Conservation (phyloP, 2,113 vertebrate species). For the Nibea albiflora region DNA sequence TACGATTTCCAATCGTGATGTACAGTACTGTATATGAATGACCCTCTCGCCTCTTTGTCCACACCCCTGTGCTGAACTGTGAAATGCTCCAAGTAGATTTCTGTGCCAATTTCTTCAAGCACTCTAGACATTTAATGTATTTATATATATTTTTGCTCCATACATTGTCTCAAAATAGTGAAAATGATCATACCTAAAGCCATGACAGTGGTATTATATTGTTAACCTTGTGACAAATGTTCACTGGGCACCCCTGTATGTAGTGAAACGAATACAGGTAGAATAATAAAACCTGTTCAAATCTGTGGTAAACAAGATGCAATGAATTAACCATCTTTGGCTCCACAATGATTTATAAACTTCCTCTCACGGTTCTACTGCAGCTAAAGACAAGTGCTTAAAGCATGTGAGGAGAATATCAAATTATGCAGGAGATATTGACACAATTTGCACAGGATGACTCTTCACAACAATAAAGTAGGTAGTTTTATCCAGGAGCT, state of each 20-base stretch:
- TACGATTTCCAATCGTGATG: too few relatives aligned
- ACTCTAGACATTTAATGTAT: neutral
- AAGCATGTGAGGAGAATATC: neutral
- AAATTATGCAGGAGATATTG: neutral
- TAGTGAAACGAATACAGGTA: neutral
- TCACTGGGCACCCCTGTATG: neutral
- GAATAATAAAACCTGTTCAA: neutral
- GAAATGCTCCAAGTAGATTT: neutral
- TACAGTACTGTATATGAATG: too few relatives aligned
- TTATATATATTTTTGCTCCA: neutral
- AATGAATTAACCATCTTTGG: neutral
- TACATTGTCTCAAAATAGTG: neutral
- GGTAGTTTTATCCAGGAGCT: neutral
- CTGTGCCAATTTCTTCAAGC: neutral
- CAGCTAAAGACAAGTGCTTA: neutral
- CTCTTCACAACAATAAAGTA: conserved; percentile 5
- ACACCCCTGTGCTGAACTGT: neutral
- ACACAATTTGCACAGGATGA: conserved; percentile 2
- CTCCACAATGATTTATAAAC: neutral
- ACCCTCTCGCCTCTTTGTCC: too few relatives aligned
- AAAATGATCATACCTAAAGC: neutral
- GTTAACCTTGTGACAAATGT: neutral
- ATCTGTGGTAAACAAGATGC: neutral
- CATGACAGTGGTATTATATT: neutral
- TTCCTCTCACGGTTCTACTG: neutral